Evolutionary conservation across 2,113 vertebrate genomes (phyloP).

Genomic region (Theristicus caerulescens): DNA sequence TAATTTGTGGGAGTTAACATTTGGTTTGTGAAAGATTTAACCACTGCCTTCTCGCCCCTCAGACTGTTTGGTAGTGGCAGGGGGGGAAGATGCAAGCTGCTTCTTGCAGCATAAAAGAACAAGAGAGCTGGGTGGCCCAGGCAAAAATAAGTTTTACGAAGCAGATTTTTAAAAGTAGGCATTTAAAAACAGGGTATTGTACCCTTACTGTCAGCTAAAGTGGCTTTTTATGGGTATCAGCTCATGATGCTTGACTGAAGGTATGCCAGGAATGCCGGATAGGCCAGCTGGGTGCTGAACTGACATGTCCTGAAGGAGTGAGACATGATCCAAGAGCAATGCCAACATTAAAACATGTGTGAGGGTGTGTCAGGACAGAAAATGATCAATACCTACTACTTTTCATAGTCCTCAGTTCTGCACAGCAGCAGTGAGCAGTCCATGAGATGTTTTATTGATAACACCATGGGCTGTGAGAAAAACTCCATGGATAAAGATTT

Average conservation of each 20-base stretch:
- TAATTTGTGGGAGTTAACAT: not conserved
- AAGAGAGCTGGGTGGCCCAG: not conserved
- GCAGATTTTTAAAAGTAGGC: not conserved
- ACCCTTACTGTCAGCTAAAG: constrained; percentile 9
- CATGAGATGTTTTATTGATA: not conserved
- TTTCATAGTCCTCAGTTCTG: not conserved
- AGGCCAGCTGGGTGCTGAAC: constrained; percentile 15
- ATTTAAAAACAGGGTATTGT: not conserved
- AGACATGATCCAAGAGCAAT: constrained; percentile 4
- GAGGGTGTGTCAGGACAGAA: not conserved
- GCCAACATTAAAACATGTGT: not conserved
- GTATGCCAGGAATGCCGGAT: constrained; percentile 47
- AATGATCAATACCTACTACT: not conserved
- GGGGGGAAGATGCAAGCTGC: not conserved
- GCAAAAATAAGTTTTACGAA: constrained; percentile 2
- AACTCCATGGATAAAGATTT: constrained; percentile 1
- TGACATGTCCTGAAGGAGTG: constrained; percentile 12
- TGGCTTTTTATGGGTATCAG: constrained; percentile 47
- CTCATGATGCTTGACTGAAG: constrained; percentile 8
- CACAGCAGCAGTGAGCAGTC: not conserved
- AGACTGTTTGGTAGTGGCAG: not conserved
- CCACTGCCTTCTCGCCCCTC: not conserved
- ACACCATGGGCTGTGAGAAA: not conserved
- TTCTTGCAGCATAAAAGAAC: not conserved
- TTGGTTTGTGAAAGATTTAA: not conserved